Conservation (phyloP, 2,888 invertebrate species). For the Polietes domitor region DNA sequence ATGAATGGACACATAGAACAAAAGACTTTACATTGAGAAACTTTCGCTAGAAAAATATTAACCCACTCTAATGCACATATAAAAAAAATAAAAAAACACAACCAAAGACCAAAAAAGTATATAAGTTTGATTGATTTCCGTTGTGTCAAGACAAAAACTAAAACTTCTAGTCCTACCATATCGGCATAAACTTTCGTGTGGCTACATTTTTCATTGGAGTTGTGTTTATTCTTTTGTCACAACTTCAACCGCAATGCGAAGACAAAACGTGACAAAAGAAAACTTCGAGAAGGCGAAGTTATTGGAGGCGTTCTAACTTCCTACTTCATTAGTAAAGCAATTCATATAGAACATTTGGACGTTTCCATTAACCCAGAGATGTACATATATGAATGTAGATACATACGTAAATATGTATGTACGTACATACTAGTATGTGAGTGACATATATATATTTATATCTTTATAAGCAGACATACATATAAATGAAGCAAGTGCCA, state of each 20-base stretch:
- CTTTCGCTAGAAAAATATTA: no score
- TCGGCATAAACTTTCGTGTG: background rate
- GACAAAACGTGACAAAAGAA: constrained; percentile 54
- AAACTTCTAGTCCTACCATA: background rate
- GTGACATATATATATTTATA: no score
- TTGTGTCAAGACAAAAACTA: background rate
- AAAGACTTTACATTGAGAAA: no score
- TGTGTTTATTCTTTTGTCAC: background rate
- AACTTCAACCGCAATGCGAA: constrained; percentile 7
- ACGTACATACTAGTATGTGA: no score
- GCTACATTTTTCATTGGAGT: background rate
- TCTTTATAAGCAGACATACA: no score
- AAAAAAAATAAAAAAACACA: no score
- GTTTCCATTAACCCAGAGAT: constrained; percentile 13
- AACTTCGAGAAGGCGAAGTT: constrained; percentile 60
- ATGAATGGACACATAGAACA: no score
- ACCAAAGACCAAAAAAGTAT: background rate
- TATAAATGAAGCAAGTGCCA: no score
- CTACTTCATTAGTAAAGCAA: constrained; percentile 65
- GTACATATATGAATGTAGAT: no score
- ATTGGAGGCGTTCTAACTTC: constrained; percentile 53
- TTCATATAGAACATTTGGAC: constrained; percentile 25
- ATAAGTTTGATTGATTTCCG: background rate
- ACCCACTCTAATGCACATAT: no score
- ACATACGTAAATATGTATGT: no score